Conservation (phyloP, 2,113 vertebrate species). For the Seriola dumerili region DNA sequence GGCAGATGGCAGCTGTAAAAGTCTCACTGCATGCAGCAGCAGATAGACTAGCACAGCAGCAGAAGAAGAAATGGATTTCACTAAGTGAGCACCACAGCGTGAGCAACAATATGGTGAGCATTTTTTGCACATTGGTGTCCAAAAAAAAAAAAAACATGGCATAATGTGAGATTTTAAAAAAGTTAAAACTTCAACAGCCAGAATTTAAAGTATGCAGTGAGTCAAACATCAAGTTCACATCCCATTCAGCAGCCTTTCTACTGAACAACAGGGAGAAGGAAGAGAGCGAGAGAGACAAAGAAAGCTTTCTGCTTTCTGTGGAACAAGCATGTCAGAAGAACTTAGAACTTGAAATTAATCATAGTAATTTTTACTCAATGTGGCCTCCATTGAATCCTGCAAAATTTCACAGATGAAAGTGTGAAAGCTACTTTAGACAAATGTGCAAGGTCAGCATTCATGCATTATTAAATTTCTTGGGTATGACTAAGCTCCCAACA, state of each 20-base stretch:
- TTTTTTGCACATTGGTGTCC: not conserved
- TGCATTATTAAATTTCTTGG: no score
- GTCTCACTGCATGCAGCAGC: conserved; percentile 20
- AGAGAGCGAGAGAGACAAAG: not conserved
- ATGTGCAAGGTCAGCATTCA: not conserved
- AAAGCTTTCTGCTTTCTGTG: no score
- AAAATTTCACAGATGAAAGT: not conserved
- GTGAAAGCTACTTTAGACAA: not conserved
- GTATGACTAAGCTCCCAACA: not conserved
- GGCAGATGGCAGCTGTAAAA: conserved; percentile 43
- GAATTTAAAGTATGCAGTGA: not conserved
- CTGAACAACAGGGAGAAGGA: not conserved
- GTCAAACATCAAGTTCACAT: not conserved
- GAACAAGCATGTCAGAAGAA: no score
- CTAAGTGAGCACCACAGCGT: not conserved
- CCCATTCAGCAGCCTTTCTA: not conserved
- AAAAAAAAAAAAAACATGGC: not conserved
- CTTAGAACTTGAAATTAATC: no score
- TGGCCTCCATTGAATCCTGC: not conserved
- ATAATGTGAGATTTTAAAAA: not conserved
- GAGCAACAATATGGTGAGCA: conserved; percentile 1
- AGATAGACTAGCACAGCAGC: conserved; percentile 35
- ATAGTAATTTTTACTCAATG: not conserved
- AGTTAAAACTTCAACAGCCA: not conserved
- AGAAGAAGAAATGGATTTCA: conserved; percentile 34